phyloP scores from a whole-genome alignment of 2,113 vertebrate genomes.

The Camelus bactrianus region DNA sequence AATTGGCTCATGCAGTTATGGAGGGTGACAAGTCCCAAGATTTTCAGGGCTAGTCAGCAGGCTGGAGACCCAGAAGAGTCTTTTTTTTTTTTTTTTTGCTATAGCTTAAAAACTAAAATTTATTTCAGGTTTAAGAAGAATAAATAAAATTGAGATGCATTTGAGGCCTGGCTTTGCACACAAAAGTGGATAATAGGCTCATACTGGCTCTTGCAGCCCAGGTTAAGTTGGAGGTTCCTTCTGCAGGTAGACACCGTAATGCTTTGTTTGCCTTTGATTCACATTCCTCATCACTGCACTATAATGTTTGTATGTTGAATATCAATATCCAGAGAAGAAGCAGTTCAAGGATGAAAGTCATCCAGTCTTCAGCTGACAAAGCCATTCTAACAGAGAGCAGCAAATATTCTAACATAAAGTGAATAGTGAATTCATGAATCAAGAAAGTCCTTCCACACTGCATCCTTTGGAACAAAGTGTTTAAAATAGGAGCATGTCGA shows the following conservation, averaged over 20 bases:
- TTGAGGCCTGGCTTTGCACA: background rate
- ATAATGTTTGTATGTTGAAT: background rate
- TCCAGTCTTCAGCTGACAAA: background rate
- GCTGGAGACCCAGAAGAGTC: background rate
- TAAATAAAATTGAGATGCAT: background rate
- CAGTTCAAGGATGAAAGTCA: background rate
- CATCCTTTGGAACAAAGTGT: background rate
- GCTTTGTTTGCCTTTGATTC: background rate
- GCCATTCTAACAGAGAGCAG: background rate
- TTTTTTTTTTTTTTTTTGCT: too few species aligned
- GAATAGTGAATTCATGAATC: background rate
- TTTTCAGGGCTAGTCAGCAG: background rate
- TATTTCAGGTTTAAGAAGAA: background rate
- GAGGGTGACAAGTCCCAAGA: background rate
- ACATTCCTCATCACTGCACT: background rate
- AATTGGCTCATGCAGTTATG: background rate
- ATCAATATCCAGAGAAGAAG: background rate
- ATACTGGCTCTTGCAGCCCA: background rate
- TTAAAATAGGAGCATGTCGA: background rate
- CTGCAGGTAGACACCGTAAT: background rate
- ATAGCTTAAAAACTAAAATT: background rate
- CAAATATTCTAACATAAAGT: background rate
- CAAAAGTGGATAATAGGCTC: background rate
- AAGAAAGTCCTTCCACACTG: background rate
- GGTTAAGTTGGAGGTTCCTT: background rate